Evolutionary conservation across 2,113 vertebrate species (phyloP).

Genomic region (Puffinus mauretanicus): DNA sequence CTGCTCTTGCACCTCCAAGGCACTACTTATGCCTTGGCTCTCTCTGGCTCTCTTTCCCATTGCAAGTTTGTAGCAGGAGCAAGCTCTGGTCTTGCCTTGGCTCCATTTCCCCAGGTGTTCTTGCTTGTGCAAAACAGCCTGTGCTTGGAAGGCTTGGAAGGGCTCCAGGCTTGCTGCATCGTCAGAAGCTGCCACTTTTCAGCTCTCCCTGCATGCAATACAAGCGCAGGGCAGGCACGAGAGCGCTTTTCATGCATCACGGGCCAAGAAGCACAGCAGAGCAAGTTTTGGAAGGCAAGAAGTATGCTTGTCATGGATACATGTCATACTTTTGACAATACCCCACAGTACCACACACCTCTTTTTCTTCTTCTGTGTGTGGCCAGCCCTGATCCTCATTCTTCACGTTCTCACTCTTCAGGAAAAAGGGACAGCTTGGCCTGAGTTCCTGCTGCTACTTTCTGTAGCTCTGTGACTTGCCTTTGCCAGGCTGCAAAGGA

Average conservation of each 20-base stretch:
- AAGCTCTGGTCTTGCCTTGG: not conserved
- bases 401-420: not conserved
- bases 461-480: not conserved
- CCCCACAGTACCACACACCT: not conserved
- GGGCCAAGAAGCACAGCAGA: not conserved
- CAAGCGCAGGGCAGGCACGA: not conserved
- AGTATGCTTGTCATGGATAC: rapidly evolving
- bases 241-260: not conserved
- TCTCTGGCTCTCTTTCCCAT: not conserved
- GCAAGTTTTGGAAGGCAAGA: not conserved
- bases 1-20: not conserved
- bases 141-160: not conserved
- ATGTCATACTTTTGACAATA: not conserved
- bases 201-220: not conserved
- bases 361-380: not conserved
- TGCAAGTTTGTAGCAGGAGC: not conserved
- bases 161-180: not conserved
- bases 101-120: not conserved
- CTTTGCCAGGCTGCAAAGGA: not conserved
- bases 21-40: not conserved
- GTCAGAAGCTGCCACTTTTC: not conserved
- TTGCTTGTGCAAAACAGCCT: not conserved
- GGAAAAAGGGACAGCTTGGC: not conserved
- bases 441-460: not conserved
- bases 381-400: not conserved